Conservation (phyloP, 1,140 invertebrate species). For the Saccostrea glomerata region DNA sequence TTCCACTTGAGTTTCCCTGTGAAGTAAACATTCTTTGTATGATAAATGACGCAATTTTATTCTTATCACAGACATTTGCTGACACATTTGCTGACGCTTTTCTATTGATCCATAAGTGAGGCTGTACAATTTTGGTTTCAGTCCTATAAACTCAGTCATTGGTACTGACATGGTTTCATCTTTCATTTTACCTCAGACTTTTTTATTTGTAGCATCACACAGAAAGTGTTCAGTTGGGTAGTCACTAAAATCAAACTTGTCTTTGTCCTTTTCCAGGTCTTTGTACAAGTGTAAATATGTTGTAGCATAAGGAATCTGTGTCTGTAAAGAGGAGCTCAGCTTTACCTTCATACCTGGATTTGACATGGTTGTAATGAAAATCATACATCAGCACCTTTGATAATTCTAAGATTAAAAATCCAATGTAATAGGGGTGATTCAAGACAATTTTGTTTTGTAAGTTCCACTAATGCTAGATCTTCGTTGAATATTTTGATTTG, state of each 20-base stretch:
- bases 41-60: slow-evolving; percentile 17
- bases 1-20: too few relatives aligned
- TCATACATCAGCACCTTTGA: slow-evolving; percentile 63
- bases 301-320: slow-evolving; percentile 74
- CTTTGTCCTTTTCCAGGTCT: slow-evolving; percentile 46
- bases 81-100: background rate
- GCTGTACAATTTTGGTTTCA: slow-evolving; percentile 47
- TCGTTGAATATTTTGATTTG: too few relatives aligned
- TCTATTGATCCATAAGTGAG: slow-evolving; percentile 12
- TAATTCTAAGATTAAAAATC: too few relatives aligned
- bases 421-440: too few relatives aligned
- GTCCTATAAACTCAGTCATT: slow-evolving; percentile 57
- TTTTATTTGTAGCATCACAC: slow-evolving; percentile 38
- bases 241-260: slow-evolving; percentile 59
- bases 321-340: slow-evolving; percentile 66
- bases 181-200: slow-evolving; percentile 45
- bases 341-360: slow-evolving; percentile 66
- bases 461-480: too few relatives aligned
- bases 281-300: too few relatives aligned
- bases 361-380: slow-evolving; percentile 72
- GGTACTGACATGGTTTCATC: slow-evolving; percentile 12
- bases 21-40: background rate
- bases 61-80: background rate
- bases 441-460: too few relatives aligned
- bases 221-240: slow-evolving; percentile 49